Base-by-base conservation (phyloP, 2,113 vertebrate species). In the Micronisus gabar region DNA sequence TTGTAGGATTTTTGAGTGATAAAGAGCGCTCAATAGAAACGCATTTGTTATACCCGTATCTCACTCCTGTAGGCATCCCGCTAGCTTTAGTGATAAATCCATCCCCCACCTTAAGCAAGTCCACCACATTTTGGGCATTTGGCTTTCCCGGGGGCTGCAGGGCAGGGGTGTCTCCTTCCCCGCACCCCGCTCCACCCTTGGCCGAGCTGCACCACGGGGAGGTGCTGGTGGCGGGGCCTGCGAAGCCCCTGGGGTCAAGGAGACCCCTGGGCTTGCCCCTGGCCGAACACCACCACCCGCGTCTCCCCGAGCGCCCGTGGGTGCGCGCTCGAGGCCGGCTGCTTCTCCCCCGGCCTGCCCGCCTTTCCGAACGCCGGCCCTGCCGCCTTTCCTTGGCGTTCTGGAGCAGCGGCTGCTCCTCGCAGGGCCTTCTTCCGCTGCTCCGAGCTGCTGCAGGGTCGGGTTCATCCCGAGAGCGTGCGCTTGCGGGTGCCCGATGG, bases 101-200 rank as follows among this genome's bases (percentile, higher is more conserved):
- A 8, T 38, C 9, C 29, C 11, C 12, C 16, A 16, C 43, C 23
- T 73, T 52, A 71, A 61, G 53, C 30, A 53, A 66, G 58, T 30
- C 34, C 10, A 5, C 12, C 14, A 7, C 11, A 2, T 29, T 91
- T 75, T n/a, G 52, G 63, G 10, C 27, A 10, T 34, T 70, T 59
- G n/a, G 13, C 32, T 25, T 53, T 14, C 19, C 9, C 9, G 38
- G 50, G 29, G 34, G 9, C 25, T 30, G 19, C 2, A 2, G 43
- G 15, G 32, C 23, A 7, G 22, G 27, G 11, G 10, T 17, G 6
- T 65, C 19, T 65, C 22, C 40, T 53, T 22, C 5, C 26, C 18
- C 11, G 0, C 4, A 4, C 19, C 43, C 5, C 0, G 0, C 38
- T 59, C 21, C 27, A 13, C 34, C 26, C 40, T 55, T 53, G 32